Conservation (phyloP, 2,113 vertebrate species). For the Anguilla japonica region DNA sequence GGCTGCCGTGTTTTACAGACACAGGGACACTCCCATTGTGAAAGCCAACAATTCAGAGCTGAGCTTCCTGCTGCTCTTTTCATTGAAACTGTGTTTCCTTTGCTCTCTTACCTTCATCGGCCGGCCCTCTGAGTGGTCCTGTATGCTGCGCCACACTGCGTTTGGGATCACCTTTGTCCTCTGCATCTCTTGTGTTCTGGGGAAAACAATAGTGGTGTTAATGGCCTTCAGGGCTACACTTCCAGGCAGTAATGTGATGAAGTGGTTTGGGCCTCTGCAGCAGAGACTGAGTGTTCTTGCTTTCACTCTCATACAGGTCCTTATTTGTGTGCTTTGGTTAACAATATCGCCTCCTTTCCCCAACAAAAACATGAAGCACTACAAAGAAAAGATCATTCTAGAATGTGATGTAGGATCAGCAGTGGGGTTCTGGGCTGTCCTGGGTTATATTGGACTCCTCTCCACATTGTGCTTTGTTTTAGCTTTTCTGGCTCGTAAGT, state of each 20-base stretch:
- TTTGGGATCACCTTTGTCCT: conserved; percentile 43
- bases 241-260: conserved; percentile 46
- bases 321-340: conserved; percentile 64
- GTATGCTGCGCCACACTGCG: conserved; percentile 53
- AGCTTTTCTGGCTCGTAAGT: conserved; percentile 45
- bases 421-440: conserved; percentile 62
- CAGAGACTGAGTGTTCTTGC: conserved; percentile 61
- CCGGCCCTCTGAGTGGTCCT: conserved; percentile 52
- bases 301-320: conserved; percentile 55
- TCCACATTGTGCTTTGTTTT: conserved; percentile 51
- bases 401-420: conserved; percentile 63
- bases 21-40: conserved; percentile 60
- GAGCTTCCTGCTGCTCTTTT: conserved; percentile 60
- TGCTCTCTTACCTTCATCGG: conserved; percentile 57
- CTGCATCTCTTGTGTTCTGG: conserved; percentile 43
- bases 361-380: conserved; percentile 51
- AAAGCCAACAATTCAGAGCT: conserved; percentile 67
- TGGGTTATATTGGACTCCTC: conserved; percentile 63
- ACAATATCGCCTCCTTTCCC: conserved; percentile 60
- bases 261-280: conserved; percentile 59
- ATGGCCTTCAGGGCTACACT: conserved; percentile 38
- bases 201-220: conserved; percentile 41
- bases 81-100: conserved; percentile 54
- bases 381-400: conserved; percentile 62
- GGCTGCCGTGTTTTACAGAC: conserved; percentile 50